These are phyloP conservation scores for Pristionchus fissidentatus DNA, from an alignment of 2,888 invertebrate genomes.

Conservation along the genomic window DNA sequence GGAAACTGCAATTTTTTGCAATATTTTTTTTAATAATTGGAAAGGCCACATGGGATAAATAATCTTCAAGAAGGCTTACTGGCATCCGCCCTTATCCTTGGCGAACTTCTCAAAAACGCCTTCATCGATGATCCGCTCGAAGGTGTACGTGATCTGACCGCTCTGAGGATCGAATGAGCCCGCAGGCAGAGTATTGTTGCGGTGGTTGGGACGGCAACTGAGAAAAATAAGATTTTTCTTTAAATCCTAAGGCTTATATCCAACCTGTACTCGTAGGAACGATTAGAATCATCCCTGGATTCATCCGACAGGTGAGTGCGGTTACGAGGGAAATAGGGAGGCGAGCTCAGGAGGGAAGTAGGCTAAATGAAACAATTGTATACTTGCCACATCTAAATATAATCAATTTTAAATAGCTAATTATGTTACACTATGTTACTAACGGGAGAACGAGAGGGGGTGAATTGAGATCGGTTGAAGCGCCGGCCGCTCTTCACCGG, in stretches of 20 bases:
- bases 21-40: neutral
- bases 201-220: neutral
- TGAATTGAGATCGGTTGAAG: slow-evolving; percentile 13
- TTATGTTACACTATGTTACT: neutral
- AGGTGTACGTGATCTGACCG: slow-evolving; percentile 44
- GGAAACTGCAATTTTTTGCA: slow-evolving; percentile 43
- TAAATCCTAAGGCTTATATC: neutral
- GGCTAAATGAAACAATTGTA: neutral
- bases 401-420: neutral
- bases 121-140: slow-evolving; percentile 53
- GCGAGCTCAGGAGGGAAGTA: neutral
- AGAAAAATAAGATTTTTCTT: neutral
- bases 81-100: slow-evolving; percentile 58
- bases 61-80: slow-evolving; percentile 53
- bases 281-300: slow-evolving; percentile 36
- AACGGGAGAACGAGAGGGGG: slow-evolving; percentile 42
- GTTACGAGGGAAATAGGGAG: neutral
- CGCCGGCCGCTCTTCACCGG: slow-evolving; percentile 4
- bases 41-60: neutral
- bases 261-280: slow-evolving; percentile 39
- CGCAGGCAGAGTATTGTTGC: slow-evolving; percentile 12
- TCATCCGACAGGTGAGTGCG: slow-evolving; percentile 23
- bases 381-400: no score
- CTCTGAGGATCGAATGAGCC: slow-evolving; percentile 21
- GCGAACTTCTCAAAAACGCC: slow-evolving; percentile 54